Evolutionary conservation across 2,888 invertebrate genomes (phyloP).

Genomic region (Cordilura impudica): DNA sequence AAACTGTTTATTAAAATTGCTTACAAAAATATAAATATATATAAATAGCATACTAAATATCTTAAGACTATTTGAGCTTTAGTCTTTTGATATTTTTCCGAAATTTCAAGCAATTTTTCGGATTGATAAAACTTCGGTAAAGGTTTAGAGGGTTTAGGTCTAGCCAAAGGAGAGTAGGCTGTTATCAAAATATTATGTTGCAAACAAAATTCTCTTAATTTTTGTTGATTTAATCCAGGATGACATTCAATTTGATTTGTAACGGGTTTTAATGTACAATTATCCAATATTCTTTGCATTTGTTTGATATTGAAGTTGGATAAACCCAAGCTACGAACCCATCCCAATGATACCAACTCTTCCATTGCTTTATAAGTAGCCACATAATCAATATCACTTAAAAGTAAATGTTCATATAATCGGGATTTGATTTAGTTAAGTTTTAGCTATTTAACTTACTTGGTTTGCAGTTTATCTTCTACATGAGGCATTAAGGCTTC

Average conservation of each 20-base stretch:
- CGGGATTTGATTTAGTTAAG: not conserved
- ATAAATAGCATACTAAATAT: slow-evolving; percentile 79
- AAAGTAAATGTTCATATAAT: not conserved
- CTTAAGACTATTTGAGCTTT: slow-evolving; percentile 82
- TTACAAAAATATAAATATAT: not conserved
- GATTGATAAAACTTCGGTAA: slow-evolving; percentile 78
- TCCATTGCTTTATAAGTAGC: slow-evolving; percentile 91
- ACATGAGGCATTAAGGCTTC: slow-evolving; percentile 66
- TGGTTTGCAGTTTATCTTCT: slow-evolving; percentile 65
- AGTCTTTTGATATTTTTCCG: slow-evolving; percentile 81
- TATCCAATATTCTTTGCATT: slow-evolving; percentile 83
- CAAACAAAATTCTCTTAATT: slow-evolving; percentile 84
- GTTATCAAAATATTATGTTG: slow-evolving; percentile 82
- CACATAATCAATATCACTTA: slow-evolving; percentile 83
- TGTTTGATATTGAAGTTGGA: slow-evolving; percentile 91
- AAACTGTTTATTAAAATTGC: no score
- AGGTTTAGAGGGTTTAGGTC: slow-evolving; percentile 78
- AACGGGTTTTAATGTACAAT: slow-evolving; percentile 82
- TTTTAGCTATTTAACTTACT: slow-evolving; percentile 63
- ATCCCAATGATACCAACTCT: slow-evolving; percentile 82
- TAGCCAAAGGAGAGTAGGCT: slow-evolving; percentile 87
- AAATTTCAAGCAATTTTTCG: slow-evolving; percentile 79
- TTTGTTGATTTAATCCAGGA: slow-evolving; percentile 84
- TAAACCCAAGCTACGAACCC: slow-evolving; percentile 87
- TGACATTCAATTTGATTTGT: slow-evolving; percentile 80